These are phyloP conservation scores for Hemiscyllium ocellatum DNA, from an alignment of 2,113 vertebrate genomes.

Conservation along the genomic window DNA sequence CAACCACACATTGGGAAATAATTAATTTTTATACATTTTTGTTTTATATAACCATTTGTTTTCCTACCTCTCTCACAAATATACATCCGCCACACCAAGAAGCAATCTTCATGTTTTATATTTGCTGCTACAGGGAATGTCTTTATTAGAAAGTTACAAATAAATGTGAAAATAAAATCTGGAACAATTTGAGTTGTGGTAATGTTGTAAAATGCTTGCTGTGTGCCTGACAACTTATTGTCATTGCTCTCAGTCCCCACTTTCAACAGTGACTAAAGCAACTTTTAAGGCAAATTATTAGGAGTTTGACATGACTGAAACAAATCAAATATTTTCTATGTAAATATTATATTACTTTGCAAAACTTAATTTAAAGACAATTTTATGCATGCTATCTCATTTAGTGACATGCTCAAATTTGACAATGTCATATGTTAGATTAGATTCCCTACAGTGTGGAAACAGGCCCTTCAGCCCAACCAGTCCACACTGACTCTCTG, in stretches of 20 bases:
- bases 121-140: background rate
- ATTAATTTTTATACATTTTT: background rate
- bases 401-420: background rate
- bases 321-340: background rate
- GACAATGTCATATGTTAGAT: background rate
- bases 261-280: background rate
- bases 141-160: background rate
- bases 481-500: too few relatives aligned
- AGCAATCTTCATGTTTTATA: background rate
- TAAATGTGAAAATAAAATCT: background rate
- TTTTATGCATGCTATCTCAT: background rate
- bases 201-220: background rate
- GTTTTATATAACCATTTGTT: background rate
- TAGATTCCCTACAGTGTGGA: too few relatives aligned
- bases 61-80: background rate
- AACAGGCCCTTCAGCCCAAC: too few relatives aligned
- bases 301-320: background rate
- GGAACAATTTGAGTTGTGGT: background rate
- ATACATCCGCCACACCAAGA: background rate
- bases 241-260: background rate
- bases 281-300: background rate
- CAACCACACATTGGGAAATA: background rate
- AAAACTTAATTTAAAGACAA: background rate
- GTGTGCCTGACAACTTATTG: background rate
- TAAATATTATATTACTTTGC: background rate